phyloP scores from a whole-genome alignment of 2,797 vertebrate species.

The Muscicapa comitata region DNA sequence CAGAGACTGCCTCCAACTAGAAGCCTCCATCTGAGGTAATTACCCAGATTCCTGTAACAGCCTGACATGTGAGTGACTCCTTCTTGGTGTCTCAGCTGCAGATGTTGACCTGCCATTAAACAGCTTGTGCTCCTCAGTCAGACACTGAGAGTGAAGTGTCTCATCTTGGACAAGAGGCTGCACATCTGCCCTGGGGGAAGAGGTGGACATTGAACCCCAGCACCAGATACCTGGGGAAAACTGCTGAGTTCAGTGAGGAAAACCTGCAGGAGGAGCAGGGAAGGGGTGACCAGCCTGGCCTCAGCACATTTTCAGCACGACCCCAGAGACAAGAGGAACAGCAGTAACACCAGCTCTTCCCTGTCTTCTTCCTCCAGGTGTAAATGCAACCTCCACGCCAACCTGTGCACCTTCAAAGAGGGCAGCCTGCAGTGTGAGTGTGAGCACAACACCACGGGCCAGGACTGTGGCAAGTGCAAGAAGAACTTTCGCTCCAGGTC shows the following conservation, averaged over 20 bases:
- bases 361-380: conserved; percentile 78
- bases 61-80: not conserved
- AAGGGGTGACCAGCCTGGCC: not conserved
- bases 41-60: not conserved
- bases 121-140: not conserved
- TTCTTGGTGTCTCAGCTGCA: not conserved
- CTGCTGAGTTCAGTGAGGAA: not conserved
- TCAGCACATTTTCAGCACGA: not conserved
- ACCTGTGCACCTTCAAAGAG: conserved; percentile 88
- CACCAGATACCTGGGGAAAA: not conserved
- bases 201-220: not conserved
- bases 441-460: conserved; percentile 97
- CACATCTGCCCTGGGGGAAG: not conserved
- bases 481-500: conserved; percentile 93
- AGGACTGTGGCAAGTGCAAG: conserved; percentile 94
- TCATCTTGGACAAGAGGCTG: not conserved
- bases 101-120: not conserved
- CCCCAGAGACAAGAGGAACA: fast-evolving
- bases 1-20: not conserved
- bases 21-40: not conserved
- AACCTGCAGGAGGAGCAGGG: not conserved
- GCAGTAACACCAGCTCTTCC: not conserved
- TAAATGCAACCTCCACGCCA: conserved; percentile 96
- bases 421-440: conserved; percentile 95
- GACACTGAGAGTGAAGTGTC: not conserved